Evolutionary conservation across 2,888 invertebrate species (phyloP), one percentile per base, ranked within the genome.

Genomic region (Oeneis ivallda): DNA sequence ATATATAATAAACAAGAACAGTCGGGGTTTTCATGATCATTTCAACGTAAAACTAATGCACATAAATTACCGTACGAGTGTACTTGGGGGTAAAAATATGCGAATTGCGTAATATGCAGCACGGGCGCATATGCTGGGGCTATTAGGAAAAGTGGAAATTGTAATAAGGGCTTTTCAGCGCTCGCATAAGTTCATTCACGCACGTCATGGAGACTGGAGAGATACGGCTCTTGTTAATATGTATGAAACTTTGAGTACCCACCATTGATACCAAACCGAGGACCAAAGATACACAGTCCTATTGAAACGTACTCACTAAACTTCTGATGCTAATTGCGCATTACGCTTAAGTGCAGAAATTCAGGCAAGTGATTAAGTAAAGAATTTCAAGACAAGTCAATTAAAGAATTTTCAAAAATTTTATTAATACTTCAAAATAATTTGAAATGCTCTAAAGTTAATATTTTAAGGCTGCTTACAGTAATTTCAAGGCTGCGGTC

Each of bases 31-130:
- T 32, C 32, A 52, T 43, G 26, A 78, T 80, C 80, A 78, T 80
- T 82, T 75, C 76, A 71, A 77, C 77, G 76, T 74, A 76, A 81
- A 84, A 81, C 76, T 79, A 79, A 84, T 85, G 84, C 81, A 77
- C 85, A 86, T 87, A 86, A 82, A 85, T 86, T 85, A 82, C 77
- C 79, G 72, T 73, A 74, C 75, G 78, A 78, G 79, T 72, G 77
- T 78, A 78, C 82, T 86, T 85, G 78, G 76, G 75, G 76, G 77
- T 74, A 74, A 78, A 83, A 83, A 81, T 83, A 85, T 85, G 84
- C 78, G 81, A 83, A 85, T 83, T 82, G 82, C 77, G 75, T 79
- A 77, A 77, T 76, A 76, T 83, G 81, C 78, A 79, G 71, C 71
- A 63, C 68, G 78, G 77, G 75, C 79, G 74, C 81, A 80, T 81